Percentiles rank a stretch among this genome's conserved stretches.
These are phyloP conservation scores for Loripinus fragilis DNA, from an alignment of 2,888 invertebrate species.

Conservation along the genomic window DNA sequence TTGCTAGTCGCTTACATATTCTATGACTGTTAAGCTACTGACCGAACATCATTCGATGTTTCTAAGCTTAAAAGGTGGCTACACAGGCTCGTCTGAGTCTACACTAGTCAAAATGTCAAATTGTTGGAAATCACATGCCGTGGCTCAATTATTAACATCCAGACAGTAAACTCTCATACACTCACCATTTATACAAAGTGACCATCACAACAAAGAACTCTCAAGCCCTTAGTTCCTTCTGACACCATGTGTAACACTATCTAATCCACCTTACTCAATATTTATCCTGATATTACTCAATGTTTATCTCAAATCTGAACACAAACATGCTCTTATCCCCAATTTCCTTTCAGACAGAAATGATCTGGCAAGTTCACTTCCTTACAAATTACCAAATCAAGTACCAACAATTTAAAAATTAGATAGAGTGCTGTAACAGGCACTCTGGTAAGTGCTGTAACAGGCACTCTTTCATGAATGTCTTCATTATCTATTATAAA, in stretches of 20 bases:
- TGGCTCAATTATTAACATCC: no score
- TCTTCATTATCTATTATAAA: no score
- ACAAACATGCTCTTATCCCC: conserved; percentile 5
- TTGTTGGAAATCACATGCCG: no score
- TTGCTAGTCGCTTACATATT: no score
- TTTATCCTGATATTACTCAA: conserved; percentile 5
- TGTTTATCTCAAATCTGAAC: conserved; percentile 3
- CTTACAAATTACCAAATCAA: not conserved
- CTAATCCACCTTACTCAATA: conserved; percentile 1
- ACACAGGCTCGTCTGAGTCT: no score
- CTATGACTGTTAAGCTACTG: no score
- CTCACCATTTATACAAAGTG: no score
- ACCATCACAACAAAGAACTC: not conserved
- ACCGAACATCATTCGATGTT: no score
- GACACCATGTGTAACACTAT: not conserved
- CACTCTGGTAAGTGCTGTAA: not conserved
- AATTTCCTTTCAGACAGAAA: not conserved
- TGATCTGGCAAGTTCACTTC: not conserved
- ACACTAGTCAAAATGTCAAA: no score
- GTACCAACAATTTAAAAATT: not conserved
- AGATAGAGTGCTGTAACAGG: not conserved
- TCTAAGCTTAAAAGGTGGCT: no score
- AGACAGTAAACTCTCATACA: no score
- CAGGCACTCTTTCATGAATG: not conserved
- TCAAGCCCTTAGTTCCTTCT: not conserved